These are phyloP conservation scores for Saturnia japonica DNA, from an alignment of 2,888 invertebrate species.

Conservation along the genomic window DNA sequence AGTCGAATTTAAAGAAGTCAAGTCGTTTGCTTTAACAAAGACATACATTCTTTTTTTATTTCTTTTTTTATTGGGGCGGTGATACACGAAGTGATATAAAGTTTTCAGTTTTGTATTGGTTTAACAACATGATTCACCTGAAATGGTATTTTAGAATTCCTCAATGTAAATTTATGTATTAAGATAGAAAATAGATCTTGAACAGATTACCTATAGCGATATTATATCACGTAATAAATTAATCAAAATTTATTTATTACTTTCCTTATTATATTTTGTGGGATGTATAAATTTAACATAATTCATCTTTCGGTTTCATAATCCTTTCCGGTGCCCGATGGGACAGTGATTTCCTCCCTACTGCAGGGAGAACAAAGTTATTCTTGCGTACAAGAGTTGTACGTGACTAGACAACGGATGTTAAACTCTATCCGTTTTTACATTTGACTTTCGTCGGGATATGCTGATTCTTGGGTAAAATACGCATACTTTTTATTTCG, in stretches of 20 bases:
- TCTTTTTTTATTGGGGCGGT: background rate
- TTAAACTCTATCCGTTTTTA: slow-evolving; percentile 36
- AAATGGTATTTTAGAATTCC: background rate
- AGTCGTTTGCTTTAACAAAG: no score
- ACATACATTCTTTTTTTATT: background rate
- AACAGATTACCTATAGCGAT: background rate
- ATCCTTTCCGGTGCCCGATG: slow-evolving; percentile 33
- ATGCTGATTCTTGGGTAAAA: slow-evolving; percentile 20
- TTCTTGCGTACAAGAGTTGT: slow-evolving; percentile 35
- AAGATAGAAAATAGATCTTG: background rate
- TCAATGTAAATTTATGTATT: background rate
- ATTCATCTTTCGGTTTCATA: slow-evolving; percentile 33
- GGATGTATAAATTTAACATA: slow-evolving; percentile 37
- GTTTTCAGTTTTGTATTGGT: background rate
- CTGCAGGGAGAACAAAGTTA: slow-evolving; percentile 36
- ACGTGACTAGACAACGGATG: slow-evolving; percentile 49
- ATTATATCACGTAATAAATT: slow-evolving; percentile 17
- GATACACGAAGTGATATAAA: background rate
- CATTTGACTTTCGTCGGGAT: slow-evolving; percentile 30
- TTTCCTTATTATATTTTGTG: slow-evolving; percentile 21
- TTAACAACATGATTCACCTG: background rate
- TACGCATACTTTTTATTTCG: slow-evolving; percentile 15
- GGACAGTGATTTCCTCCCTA: slow-evolving; percentile 34
- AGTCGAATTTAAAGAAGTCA: no score
- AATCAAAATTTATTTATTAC: slow-evolving; percentile 19